These are phyloP conservation scores for Crioceris asparagi DNA, from an alignment of 2,888 invertebrate species.

Conservation along the genomic window DNA sequence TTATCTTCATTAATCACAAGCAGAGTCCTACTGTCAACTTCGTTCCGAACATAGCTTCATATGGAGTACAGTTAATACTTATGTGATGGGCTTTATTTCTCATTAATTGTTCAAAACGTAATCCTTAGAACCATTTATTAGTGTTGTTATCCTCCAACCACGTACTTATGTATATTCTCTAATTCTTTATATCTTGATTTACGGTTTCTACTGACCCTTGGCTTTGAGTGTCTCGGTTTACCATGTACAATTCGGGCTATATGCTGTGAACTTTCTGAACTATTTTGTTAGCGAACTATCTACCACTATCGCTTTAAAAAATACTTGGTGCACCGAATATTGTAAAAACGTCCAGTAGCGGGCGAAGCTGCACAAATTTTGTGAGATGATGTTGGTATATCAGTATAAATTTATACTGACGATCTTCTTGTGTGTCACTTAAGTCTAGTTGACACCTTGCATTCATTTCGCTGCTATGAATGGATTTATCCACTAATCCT, in stretches of 20 bases:
- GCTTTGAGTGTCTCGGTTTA: constrained; percentile 12
- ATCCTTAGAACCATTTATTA: constrained; percentile 33
- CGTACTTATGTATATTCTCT: constrained; percentile 9
- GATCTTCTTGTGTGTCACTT: constrained; percentile 24
- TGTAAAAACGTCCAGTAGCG: constrained; percentile 22
- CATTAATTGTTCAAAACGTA: constrained; percentile 17
- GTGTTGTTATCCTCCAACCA: constrained; percentile 32
- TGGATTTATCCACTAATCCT: constrained; percentile 5
- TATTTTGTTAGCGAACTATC: constrained; percentile 7
- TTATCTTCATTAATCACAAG: neutral
- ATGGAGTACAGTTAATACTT: constrained; percentile 10
- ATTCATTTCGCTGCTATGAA: constrained; percentile 20
- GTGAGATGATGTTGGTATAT: constrained; percentile 17
- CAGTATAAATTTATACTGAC: constrained; percentile 18
- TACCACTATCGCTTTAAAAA: constrained; percentile 23
- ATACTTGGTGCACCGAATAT: constrained; percentile 24
- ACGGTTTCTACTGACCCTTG: constrained; percentile 2
- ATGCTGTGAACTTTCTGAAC: constrained; percentile 6
- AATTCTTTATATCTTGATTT: constrained; percentile 8
- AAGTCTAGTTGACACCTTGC: constrained; percentile 29
- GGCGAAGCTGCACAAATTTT: constrained; percentile 20
- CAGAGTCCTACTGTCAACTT: constrained; percentile 8
- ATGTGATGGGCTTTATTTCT: constrained; percentile 11
- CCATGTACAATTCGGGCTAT: constrained; percentile 13
- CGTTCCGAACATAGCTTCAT: constrained; percentile 11